These are phyloP conservation scores for Leptonema lineaticorne DNA, from an alignment of 1,140 invertebrate genomes.

Conservation along the genomic window DNA sequence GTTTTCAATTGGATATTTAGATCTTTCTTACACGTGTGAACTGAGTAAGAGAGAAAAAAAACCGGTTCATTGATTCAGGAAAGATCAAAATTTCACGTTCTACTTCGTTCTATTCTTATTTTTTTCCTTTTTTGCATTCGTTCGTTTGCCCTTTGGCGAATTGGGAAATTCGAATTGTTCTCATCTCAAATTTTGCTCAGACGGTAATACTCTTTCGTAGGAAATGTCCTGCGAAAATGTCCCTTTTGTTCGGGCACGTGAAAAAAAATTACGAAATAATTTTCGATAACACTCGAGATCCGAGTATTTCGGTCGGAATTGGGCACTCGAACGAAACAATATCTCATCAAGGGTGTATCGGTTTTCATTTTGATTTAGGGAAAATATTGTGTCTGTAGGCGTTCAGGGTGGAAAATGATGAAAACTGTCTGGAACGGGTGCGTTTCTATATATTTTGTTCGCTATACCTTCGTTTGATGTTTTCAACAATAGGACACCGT, in stretches of 20 bases:
- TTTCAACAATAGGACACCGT: not conserved
- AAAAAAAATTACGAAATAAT: not conserved
- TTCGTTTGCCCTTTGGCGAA: no score
- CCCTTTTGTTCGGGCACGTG: not conserved
- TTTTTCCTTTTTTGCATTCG: no score
- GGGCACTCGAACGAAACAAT: slow-evolving; percentile 2
- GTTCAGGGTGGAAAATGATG: no score
- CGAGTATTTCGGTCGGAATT: not conserved
- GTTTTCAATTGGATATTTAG: slow-evolving; percentile 28
- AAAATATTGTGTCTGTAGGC: no score
- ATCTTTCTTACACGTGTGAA: slow-evolving; percentile 23
- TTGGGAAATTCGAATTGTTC: not conserved
- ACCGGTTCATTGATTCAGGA: slow-evolving; percentile 12
- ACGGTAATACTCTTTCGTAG: no score
- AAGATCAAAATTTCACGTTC: not conserved
- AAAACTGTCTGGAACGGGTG: no score
- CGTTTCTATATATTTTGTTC: no score
- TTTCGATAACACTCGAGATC: not conserved
- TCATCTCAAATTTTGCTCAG: not conserved
- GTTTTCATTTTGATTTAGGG: not conserved
- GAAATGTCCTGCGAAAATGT: not conserved
- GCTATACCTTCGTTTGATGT: no score
- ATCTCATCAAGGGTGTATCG: not conserved
- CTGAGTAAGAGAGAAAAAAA: no score
- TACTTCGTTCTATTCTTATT: no score